Base-by-base conservation (phyloP, 2,113 vertebrate species). In the Strigops habroptila region DNA sequence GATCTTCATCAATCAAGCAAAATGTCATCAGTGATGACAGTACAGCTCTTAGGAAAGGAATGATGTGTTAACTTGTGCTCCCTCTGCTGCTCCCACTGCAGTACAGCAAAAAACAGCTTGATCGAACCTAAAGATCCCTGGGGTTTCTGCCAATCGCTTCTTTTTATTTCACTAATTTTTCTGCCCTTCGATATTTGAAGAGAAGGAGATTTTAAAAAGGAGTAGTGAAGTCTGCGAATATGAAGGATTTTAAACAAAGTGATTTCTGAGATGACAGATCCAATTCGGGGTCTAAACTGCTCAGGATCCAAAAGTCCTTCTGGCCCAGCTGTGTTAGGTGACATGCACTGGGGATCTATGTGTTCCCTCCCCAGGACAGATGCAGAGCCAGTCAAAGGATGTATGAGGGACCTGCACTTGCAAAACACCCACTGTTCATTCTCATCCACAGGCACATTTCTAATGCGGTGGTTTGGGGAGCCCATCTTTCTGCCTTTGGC, bases 31-130 rank as follows among this genome's bases (percentile, higher is more conserved):
- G 52, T 4, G 41, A 85, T 93, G 92, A 76, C 69, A 89, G 63
- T 1, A 19, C 28, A 39, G 86, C 74, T 53, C 78, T 79, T 16
- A 69, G 57, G 49, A 46, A 87, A 87, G 70, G 63, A 59, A 53
- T 39, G 51, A 94, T 89, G 93, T 48, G 70, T 93, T 97, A 95
- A 85, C 96, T 96, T 96, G 92, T 96, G 96, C 96, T 97, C 96
- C 96, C 96, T 96, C 96, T 97, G 93, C 95, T 97, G 96, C 93
- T 94, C 49, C 86, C 6, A n/a, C 86, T 43, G 96, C 77, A 89
- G 92, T 25, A 97, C 75, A 96, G 93, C 96, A 97, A 91, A 96
- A 62, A 12, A 62, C 59, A 67, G 81, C 52, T 62, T 39, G 52
- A 65, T 62, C 7, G 1, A 12, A 12, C 52, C n/a, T 46, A 14